Conservation (phyloP, 2,888 invertebrate genomes). For the Nomada hirtipes region DNA sequence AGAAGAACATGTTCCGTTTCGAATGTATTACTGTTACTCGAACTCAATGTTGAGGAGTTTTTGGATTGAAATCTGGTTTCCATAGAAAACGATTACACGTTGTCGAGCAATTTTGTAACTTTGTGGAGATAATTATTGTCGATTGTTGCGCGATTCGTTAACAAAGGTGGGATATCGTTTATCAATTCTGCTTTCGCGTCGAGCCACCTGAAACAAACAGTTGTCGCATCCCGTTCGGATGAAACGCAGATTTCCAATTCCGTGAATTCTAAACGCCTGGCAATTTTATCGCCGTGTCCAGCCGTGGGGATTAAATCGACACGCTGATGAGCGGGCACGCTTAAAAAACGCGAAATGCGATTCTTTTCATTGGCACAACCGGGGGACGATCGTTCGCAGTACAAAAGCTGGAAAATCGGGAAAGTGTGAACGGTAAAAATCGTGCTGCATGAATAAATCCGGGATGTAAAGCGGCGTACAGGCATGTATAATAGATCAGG, state of each 20-base stretch:
- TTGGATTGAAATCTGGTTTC: no score
- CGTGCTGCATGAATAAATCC: constrained; percentile 12
- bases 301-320: constrained; percentile 31
- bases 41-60: no score
- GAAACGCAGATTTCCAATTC: constrained; percentile 27
- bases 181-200: constrained; percentile 17
- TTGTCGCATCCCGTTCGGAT: not conserved
- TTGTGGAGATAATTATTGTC: not conserved
- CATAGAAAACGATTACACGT: not conserved
- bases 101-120: constrained; percentile 23
- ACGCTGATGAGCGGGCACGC: constrained; percentile 15
- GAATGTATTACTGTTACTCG: no score
- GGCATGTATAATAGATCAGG: constrained; percentile 1
- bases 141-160: constrained; percentile 3
- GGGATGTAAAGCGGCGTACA: not conserved
- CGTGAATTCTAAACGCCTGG: constrained; percentile 9
- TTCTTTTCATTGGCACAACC: constrained; percentile 6
- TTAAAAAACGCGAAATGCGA: constrained; percentile 26
- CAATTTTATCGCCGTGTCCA: constrained; percentile 32
- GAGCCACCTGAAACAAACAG: constrained; percentile 13
- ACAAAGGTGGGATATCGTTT: constrained; percentile 22
- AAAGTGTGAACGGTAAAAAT: constrained; percentile 1
- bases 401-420: constrained; percentile 13
- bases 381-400: not conserved
- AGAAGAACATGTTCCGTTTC: no score